Conservation (phyloP, 2,113 vertebrate species). For the Chinchilla lanigera region DNA sequence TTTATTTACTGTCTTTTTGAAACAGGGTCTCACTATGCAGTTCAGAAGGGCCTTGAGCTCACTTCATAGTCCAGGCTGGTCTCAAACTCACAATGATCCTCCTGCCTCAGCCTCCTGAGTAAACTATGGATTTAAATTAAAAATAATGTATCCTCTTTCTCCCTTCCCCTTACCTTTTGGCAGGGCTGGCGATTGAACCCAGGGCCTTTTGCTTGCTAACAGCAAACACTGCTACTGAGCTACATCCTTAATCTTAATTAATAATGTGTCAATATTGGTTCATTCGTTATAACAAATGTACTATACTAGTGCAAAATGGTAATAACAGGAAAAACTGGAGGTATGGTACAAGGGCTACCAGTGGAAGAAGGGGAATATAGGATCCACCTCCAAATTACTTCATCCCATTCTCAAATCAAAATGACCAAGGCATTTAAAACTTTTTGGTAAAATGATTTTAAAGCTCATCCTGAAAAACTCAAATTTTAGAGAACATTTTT, state of each 20-base stretch:
- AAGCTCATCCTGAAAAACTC: neutral
- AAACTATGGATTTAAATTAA: neutral
- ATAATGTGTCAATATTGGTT: neutral
- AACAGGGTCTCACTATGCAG: too few relatives aligned
- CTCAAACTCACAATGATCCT: too few relatives aligned
- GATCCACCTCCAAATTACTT: neutral
- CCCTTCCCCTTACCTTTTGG: neutral
- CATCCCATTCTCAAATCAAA: neutral
- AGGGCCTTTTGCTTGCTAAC: neutral
- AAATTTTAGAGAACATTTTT: neutral
- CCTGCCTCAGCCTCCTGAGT: too few relatives aligned
- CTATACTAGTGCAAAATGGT: neutral
- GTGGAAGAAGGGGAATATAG: neutral
- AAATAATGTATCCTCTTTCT: neutral
- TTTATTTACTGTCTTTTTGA: too few relatives aligned
- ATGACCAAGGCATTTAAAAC: neutral
- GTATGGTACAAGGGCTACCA: neutral
- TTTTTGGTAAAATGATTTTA: neutral
- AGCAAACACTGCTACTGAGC: neutral
- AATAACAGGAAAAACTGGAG: neutral
- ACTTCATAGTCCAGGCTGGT: too few relatives aligned
- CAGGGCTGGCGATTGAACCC: neutral
- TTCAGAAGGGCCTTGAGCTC: too few relatives aligned
- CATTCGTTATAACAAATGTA: neutral
- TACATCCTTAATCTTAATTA: neutral